Evolutionary conservation across 2,888 invertebrate species (phyloP).

Genomic region (Nomada lathburiana): DNA sequence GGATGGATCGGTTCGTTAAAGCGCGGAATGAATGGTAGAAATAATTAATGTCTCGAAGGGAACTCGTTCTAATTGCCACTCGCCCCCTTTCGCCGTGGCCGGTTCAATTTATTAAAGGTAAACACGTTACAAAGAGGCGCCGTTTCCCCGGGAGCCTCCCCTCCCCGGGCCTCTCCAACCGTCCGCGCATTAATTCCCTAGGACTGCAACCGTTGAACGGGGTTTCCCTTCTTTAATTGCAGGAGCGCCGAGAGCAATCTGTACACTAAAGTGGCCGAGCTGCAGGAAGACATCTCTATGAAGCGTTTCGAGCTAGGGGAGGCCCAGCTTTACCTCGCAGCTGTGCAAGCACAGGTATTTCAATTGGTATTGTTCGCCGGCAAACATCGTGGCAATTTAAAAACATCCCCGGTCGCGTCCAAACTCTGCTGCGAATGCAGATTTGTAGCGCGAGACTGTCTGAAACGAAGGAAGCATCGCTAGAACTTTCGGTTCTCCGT

Average conservation of each 20-base stretch:
- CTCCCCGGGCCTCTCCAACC: conserved; percentile 15
- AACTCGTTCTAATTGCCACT: conserved; percentile 32
- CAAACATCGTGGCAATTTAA: not conserved
- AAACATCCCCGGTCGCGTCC: not conserved
- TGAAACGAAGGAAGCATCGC: too few species aligned
- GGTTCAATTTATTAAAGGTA: conserved; percentile 17
- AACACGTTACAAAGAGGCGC: conserved; percentile 30
- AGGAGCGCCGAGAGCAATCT: conserved; percentile 90
- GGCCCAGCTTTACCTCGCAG: conserved; percentile 95
- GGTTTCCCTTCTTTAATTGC: conserved; percentile 40
- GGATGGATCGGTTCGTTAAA: too few species aligned
- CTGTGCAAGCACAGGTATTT: conserved; percentile 95
- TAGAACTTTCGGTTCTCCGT: too few species aligned
- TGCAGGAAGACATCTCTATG: conserved; percentile 97
- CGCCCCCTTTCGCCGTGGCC: conserved; percentile 9
- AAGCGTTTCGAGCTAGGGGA: conserved; percentile 97
- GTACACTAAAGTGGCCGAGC: conserved; percentile 97
- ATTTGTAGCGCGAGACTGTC: too few species aligned
- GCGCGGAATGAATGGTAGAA: not conserved
- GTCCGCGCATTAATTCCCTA: conserved; percentile 25
- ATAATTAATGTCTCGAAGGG: conserved; percentile 10
- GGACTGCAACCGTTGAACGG: conserved; percentile 11
- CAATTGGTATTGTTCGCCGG: conserved; percentile 55
- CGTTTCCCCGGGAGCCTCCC: not conserved
- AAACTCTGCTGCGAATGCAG: not conserved